phyloP scores from a whole-genome alignment of 1,140 invertebrate species.

The Mamestra configurata region DNA sequence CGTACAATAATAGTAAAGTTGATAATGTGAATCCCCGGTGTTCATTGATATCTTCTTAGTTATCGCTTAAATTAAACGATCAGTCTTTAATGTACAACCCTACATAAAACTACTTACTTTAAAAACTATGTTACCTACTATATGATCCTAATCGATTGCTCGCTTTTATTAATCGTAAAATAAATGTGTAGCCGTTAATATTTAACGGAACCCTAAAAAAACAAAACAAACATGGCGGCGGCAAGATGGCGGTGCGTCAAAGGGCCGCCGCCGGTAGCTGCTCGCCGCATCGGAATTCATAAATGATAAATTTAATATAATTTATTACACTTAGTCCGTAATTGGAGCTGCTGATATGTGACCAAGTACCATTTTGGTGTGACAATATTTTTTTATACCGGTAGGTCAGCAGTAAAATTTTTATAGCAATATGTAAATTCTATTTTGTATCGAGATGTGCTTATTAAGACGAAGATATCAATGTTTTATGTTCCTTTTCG shows the following conservation, averaged over 20 bases:
- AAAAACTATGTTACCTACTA: background rate
- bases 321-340: conserved; percentile 74
- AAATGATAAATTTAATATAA: conserved; percentile 87
- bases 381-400: conserved; percentile 56
- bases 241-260: conserved; percentile 82
- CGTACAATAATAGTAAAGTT: too few species aligned
- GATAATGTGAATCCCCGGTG: too few species aligned
- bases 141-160: background rate
- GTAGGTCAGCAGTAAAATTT: conserved; percentile 46
- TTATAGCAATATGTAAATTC: conserved; percentile 47
- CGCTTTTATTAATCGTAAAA: conserved; percentile 46
- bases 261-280: conserved; percentile 81
- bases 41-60: too few species aligned
- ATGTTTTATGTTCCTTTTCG: conserved; percentile 22
- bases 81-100: too few species aligned
- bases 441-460: conserved; percentile 34
- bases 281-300: conserved; percentile 78
- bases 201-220: conserved; percentile 63
- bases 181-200: conserved; percentile 45
- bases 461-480: conserved; percentile 38
- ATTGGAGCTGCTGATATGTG: conserved; percentile 70
- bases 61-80: background rate
- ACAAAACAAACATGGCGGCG: conserved; percentile 81
- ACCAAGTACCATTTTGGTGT: conserved; percentile 59
- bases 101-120: background rate